Percentiles rank a stretch among this genome's conserved stretches.
Conservation (phyloP, 92 coral and sea anemone genomes). For the Isaurus tuberculatus region DNA sequence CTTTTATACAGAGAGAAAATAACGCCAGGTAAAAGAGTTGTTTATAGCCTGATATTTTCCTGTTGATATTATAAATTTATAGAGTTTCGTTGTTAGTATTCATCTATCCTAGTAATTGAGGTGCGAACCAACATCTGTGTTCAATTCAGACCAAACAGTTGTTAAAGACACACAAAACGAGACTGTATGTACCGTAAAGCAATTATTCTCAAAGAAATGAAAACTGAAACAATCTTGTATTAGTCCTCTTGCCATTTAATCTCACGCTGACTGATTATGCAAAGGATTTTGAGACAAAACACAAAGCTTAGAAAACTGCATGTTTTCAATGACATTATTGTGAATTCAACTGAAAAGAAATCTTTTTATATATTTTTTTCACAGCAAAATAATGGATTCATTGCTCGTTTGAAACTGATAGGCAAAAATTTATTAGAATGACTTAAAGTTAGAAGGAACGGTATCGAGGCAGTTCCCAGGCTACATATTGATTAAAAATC, state of each 20-base stretch:
- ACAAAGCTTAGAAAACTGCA: not conserved
- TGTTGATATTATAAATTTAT: not conserved
- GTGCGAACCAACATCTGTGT: conserved; percentile 43
- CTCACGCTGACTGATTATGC: not conserved
- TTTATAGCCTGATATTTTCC: not conserved
- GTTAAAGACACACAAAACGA: not conserved
- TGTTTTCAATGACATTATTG: not conserved
- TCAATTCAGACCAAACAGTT: not conserved
- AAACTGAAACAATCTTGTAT: not conserved
- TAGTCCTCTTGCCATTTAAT: not conserved
- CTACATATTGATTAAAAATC: conserved; percentile 3
- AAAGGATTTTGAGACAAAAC: not conserved
- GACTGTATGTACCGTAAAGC: not conserved
- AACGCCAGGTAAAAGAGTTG: not conserved
- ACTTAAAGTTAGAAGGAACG: conserved; percentile 10
- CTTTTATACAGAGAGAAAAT: not conserved
- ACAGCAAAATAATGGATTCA: conserved; percentile 6
- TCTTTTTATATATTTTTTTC: conserved; percentile 4
- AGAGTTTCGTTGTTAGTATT: not conserved
- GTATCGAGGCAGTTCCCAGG: not conserved
- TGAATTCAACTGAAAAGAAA: not conserved
- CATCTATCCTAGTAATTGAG: not conserved
- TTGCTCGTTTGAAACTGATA: conserved; percentile 27
- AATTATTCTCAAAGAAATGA: not conserved
- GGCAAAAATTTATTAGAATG: not conserved